A percentile compares a stretch with the other conserved stretches of the same genome.
phyloP scores from a whole-genome alignment of 2,797 vertebrate genomes.

The Alca torda region DNA sequence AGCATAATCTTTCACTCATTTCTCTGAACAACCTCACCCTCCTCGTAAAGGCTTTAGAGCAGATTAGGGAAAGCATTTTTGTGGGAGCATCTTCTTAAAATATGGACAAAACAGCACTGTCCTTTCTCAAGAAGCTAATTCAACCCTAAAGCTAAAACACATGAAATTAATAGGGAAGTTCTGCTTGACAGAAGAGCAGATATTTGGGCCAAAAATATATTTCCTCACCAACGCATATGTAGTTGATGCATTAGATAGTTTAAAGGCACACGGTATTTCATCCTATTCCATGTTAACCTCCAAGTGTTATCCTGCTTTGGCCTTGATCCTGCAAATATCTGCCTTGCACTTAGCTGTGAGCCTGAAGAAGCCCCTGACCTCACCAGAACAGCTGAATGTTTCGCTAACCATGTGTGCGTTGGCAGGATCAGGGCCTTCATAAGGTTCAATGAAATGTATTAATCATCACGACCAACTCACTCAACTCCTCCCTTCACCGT shows the following conservation, averaged over 20 bases:
- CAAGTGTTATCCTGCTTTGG: not conserved
- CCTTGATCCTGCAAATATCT: not conserved
- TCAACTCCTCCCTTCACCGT: slow-evolving; percentile 5
- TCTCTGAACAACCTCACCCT: not conserved
- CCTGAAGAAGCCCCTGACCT: not conserved
- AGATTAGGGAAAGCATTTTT: not conserved
- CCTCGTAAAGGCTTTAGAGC: not conserved
- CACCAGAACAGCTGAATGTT: not conserved
- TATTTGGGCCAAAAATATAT: not conserved
- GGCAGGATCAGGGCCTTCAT: slow-evolving; percentile 9
- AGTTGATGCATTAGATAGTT: not conserved
- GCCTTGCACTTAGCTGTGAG: not conserved
- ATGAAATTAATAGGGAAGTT: not conserved
- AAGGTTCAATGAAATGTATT: slow-evolving; percentile 44
- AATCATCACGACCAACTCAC: slow-evolving; percentile 50
- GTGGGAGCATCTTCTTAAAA: not conserved
- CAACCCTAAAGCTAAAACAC: not conserved
- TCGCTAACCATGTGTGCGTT: not conserved
- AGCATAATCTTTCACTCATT: not conserved
- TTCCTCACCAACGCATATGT: not conserved
- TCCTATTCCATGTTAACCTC: not conserved
- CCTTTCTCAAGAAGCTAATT: not conserved
- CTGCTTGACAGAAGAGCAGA: not conserved
- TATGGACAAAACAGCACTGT: not conserved
- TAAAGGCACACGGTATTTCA: not conserved